Evolutionary conservation across 2,113 vertebrate species (phyloP).

Genomic region (Chlorocebus sabaeus): DNA sequence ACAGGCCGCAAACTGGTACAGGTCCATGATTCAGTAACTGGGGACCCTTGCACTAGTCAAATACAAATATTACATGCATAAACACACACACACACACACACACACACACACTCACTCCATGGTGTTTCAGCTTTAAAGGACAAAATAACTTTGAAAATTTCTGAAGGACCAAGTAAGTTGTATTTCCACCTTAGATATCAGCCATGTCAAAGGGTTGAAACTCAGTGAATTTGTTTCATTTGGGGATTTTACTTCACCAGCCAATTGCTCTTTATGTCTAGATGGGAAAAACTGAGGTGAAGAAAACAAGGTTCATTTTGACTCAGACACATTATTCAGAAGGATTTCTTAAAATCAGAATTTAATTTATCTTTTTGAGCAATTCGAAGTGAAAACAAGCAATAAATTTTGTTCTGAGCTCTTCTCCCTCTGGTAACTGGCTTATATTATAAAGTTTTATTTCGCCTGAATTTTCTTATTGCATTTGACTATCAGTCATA

Average conservation of each 20-base stretch:
- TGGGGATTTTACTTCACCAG: neutral
- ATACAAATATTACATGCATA: neutral
- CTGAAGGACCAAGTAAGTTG: neutral
- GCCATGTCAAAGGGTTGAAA: neutral
- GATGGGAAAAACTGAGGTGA: neutral
- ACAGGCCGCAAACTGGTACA: too few relatives aligned
- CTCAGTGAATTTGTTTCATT: neutral
- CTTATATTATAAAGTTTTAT: slow-evolving; percentile 52
- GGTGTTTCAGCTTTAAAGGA: neutral
- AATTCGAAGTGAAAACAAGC: slow-evolving; percentile 39
- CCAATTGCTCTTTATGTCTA: neutral
- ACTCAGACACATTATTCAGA: neutral
- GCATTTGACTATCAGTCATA: neutral
- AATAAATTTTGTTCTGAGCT: neutral
- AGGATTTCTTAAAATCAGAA: neutral
- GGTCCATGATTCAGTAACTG: too few relatives aligned
- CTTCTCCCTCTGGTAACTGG: slow-evolving; percentile 48
- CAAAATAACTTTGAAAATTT: neutral
- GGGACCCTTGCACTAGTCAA: neutral
- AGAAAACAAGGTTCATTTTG: neutral
- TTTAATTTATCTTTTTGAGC: slow-evolving; percentile 52
- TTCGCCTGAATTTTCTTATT: slow-evolving; percentile 47
- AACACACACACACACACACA: neutral
- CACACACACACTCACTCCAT: neutral
- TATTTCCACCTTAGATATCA: neutral